Base-by-base conservation (phyloP, 2,888 invertebrate genomes). In the Pemphredon lugubris region DNA sequence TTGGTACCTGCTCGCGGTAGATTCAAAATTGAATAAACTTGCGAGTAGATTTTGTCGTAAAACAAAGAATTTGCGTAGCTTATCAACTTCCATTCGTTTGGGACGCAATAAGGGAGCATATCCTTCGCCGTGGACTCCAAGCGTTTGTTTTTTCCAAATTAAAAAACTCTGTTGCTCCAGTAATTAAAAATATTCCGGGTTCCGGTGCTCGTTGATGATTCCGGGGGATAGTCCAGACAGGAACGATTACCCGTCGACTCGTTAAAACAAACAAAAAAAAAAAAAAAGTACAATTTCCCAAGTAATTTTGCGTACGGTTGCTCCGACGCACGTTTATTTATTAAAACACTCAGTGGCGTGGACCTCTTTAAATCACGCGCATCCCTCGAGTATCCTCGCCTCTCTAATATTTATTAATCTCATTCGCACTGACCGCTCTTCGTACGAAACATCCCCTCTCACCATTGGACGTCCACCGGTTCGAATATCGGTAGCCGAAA, bases 361-460 rank as follows among this genome's bases (percentile, higher is more conserved):
- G 51, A 45, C 58, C 73, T 77, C 75, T 73, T 80, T 79, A 81
- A 81, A 81, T 81, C 76, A 81, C 70, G 61, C 53, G 61, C 40
- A 65, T 73, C 81, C 81, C 81, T 50, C 53, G 66, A 68, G 68
- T 61, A 44, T 50, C 39, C 42, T 34, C 51, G 65, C 60, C 47
- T 54, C 71, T 81, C 67, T 77, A 78, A 81, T 77, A 80, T 80
- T 80, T 74, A 81, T 78, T 79, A 81, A 81, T 81, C 74, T 81
- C 69, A 60, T 80, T 68, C 59, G 44, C 30, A 34, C 55, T 68
- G 76, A 73, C 70, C 63, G 39, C 53, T 60, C 57, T 50, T 50
- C 47, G 53, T 55, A 59, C 14, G 48, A 39, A 39, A 32, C 26
- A 30, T 21, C 42, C 40, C n/a, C 18, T 18, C 3, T 1, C 18